Evolutionary conservation across 2,888 invertebrate species (phyloP), one percentile per base, ranked within the genome.

Genomic region (Gryllus longicercus): DNA sequence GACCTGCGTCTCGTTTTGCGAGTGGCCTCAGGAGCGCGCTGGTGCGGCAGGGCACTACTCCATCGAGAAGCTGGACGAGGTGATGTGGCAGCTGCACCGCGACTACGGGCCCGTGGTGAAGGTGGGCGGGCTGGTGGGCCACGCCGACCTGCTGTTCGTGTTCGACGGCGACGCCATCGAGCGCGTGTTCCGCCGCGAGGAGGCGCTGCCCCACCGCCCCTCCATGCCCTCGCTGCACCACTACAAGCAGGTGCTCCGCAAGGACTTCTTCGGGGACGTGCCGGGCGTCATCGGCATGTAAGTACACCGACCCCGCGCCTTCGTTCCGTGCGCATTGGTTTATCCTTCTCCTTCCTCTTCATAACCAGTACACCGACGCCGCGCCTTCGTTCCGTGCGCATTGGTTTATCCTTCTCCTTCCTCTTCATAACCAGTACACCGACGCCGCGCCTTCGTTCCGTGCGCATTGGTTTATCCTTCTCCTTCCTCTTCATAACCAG

Each of bases 251-350:
- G 90, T 91, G 81, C 86, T 93, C 82, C 89, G 92, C 78, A 91
- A 89, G 84, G 91, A 92, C 79, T 93, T 93, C 85, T 93, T 93
- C 85, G 91, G 92, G 11, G 91, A 92, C 79, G 91, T 91, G 84
- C 92, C 93, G 16, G 93, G 93, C 75, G 88, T 93, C 82, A 93
- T 93, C 85, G 93, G 93, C 86, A 92, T 93, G 93, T 93, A 90
- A 91, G 92, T 90, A 81, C 50, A 77, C 79, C 79, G 80, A 81
- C 79, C 78, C 79, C 38, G 38, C 25, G 14, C 23, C 76, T 4
- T 8, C 38, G 38, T 38, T 8, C 38, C 0, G 25, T 38, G 25
- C 4, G 25, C 25, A 5, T 38, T 38, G 25, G 38, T 8, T 38
- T 5, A 38, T 1, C 38, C 38, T 8, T 38, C 25, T 21, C 21